Percentiles rank a stretch among this genome's conserved stretches.
Evolutionary conservation across 2,113 vertebrate genomes (phyloP).

Genomic region (Trichomycterus rosablanca): DNA sequence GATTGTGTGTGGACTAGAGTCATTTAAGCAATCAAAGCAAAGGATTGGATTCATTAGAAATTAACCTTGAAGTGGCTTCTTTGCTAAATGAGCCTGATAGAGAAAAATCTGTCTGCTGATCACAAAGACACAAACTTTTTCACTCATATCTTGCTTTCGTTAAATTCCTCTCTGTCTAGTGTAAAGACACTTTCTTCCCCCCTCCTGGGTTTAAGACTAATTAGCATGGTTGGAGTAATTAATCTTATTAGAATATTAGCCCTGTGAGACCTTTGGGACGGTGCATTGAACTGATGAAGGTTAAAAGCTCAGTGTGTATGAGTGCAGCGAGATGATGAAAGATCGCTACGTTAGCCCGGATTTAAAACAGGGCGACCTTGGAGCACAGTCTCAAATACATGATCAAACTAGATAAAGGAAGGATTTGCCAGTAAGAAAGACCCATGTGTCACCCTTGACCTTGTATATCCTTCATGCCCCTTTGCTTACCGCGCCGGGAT

Average conservation of each 20-base stretch:
- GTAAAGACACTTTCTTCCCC: slow-evolving; percentile 6
- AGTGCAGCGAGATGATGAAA: background rate
- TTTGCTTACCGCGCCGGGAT: slow-evolving; percentile 29
- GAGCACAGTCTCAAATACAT: slow-evolving; percentile 45
- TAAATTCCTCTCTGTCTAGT: slow-evolving; percentile 10
- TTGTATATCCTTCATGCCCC: slow-evolving; percentile 37
- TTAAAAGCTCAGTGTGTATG: background rate
- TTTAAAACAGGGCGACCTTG: no score
- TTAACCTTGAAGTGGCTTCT: slow-evolving; percentile 13
- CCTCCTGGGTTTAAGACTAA: slow-evolving; percentile 21
- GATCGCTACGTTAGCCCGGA: no score
- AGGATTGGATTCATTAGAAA: background rate
- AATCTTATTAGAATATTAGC: slow-evolving; percentile 39
- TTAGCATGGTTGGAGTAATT: slow-evolving; percentile 24
- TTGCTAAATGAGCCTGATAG: no score
- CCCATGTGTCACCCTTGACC: slow-evolving; percentile 63
- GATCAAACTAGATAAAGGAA: slow-evolving; percentile 49
- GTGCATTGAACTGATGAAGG: slow-evolving; percentile 1
- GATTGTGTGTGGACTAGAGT: background rate
- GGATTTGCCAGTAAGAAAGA: no score
- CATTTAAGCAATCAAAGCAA: slow-evolving; percentile 7
- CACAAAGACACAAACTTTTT: no score
- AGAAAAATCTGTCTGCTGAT: background rate
- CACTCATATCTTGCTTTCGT: no score
- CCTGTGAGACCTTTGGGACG: slow-evolving; percentile 1